A percentile compares a stretch with the other conserved stretches of the same genome.
phyloP scores from a whole-genome alignment of 2,113 vertebrate species.

The Labeo rohita region DNA sequence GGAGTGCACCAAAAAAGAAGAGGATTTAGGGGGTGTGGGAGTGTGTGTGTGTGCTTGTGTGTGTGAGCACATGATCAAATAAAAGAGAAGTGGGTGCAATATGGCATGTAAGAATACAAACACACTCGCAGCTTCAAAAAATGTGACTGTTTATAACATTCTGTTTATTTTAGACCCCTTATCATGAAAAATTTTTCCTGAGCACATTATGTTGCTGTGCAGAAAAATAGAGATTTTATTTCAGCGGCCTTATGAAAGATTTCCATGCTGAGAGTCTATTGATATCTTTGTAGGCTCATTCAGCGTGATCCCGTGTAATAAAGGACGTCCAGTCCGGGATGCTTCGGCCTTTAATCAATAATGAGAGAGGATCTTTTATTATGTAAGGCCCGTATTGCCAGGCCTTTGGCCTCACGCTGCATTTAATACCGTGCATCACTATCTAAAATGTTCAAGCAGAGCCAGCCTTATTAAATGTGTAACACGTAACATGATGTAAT shows the following conservation, averaged over 20 bases:
- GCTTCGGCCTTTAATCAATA: conserved; percentile 21
- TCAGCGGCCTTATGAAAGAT: neutral
- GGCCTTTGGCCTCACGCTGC: conserved; percentile 4
- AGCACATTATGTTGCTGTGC: neutral
- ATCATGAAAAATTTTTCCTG: neutral
- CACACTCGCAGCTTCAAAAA: neutral
- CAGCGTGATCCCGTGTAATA: conserved; percentile 7
- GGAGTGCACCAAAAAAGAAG: conserved; percentile 18
- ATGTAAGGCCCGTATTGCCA: conserved; percentile 25
- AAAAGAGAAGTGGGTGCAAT: neutral
- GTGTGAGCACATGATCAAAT: conserved; percentile 10
- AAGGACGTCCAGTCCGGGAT: conserved; percentile 17
- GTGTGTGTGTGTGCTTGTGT: neutral
- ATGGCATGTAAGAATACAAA: conserved; percentile 20
- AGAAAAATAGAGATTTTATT: neutral
- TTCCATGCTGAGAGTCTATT: conserved; percentile 6
- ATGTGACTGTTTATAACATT: neutral
- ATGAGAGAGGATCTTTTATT: conserved; percentile 37
- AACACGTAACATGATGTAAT: conserved; percentile 8
- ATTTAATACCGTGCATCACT: conserved; percentile 6
- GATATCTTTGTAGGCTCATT: conserved; percentile 15
- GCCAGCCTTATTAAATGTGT: conserved; percentile 20
- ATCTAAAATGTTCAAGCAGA: conserved; percentile 13
- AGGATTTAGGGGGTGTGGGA: conserved; percentile 5
- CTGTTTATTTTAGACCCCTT: neutral